These are phyloP conservation scores for Anisognathus igniventris DNA, from an alignment of 2,797 vertebrate species.

Conservation along the genomic window DNA sequence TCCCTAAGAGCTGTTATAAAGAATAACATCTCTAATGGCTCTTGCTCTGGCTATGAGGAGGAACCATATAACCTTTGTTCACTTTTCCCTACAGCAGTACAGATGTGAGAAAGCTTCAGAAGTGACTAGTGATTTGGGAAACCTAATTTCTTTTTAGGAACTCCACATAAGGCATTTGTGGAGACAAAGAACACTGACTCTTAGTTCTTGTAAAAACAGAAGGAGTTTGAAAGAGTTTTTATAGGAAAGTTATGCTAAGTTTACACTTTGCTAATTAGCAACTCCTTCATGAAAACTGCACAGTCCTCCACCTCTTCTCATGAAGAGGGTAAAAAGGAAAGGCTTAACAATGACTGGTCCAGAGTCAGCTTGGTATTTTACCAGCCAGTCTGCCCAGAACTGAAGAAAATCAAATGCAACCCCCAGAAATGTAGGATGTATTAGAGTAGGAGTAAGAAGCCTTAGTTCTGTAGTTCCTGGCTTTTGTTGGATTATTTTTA, in stretches of 20 bases:
- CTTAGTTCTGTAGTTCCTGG: conserved; percentile 31
- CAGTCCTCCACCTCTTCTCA: background rate
- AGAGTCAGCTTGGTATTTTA: background rate
- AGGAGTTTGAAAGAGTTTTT: background rate
- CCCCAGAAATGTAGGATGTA: background rate
- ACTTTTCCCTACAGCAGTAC: background rate
- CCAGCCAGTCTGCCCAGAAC: background rate
- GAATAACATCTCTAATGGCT: background rate
- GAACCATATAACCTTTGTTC: background rate
- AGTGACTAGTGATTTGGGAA: background rate
- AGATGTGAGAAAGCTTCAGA: background rate
- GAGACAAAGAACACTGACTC: background rate
- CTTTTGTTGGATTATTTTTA: conserved; percentile 59
- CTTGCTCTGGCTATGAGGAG: conserved; percentile 16
- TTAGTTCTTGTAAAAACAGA: background rate
- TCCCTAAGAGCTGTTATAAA: conserved; percentile 13
- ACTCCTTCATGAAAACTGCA: background rate
- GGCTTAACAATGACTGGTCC: background rate
- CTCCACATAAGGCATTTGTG: background rate
- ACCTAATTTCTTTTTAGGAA: background rate
- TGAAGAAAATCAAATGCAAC: background rate
- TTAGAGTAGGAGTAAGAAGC: conserved; percentile 13
- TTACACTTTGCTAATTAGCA: background rate
- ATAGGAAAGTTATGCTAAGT: background rate
- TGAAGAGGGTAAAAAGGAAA: accelerated